phyloP scores from a whole-genome alignment of 2,797 vertebrate species.

The Muraenolepis orangiensis region DNA sequence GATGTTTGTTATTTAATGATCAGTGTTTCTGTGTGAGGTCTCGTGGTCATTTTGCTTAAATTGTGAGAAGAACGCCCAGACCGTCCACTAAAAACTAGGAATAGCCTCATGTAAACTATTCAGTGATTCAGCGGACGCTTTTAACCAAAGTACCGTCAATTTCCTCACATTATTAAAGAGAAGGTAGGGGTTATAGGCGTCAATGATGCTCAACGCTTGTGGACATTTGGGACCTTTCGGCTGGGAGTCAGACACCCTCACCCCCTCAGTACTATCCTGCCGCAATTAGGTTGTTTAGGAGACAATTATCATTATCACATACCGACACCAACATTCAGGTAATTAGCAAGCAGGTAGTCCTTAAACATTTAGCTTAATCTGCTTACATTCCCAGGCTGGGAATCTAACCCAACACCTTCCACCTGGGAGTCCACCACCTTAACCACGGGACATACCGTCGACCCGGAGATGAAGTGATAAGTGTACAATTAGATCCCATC shows the following conservation, averaged over 20 bases:
- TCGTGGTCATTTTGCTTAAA: background rate
- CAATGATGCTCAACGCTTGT: too few relatives aligned
- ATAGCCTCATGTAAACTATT: too few relatives aligned
- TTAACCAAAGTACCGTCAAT: background rate
- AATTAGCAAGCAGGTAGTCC: too few relatives aligned
- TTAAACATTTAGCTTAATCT: too few relatives aligned
- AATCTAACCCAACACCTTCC: background rate
- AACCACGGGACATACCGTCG: background rate
- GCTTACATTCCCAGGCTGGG: background rate
- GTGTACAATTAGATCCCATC: background rate
- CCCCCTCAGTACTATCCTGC: too few relatives aligned
- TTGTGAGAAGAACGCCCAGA: background rate
- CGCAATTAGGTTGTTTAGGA: too few relatives aligned
- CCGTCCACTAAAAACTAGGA: too few relatives aligned
- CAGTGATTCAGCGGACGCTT: too few relatives aligned
- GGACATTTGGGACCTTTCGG: background rate
- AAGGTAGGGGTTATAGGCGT: background rate
- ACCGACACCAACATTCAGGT: too few relatives aligned
- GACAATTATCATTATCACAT: too few relatives aligned
- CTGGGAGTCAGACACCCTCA: background rate
- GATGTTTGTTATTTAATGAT: background rate
- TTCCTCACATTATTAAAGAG: too few relatives aligned
- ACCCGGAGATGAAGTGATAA: background rate
- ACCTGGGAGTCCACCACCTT: background rate
- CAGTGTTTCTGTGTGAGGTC: too few relatives aligned